Evolutionary conservation across 2,113 vertebrate species (phyloP).

Genomic region (Ictalurus furcatus): DNA sequence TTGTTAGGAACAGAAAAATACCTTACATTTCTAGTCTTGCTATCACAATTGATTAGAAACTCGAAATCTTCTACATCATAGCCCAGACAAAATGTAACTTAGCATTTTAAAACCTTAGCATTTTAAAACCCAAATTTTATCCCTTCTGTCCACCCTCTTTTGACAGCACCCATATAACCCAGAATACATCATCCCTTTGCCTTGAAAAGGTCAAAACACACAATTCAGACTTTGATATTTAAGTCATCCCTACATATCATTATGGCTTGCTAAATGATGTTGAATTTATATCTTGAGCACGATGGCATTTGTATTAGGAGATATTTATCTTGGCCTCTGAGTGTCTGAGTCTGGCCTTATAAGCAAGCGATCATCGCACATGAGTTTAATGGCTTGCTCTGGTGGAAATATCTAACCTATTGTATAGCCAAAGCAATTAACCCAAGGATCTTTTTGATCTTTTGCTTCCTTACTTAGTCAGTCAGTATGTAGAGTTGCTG

Average conservation of each 20-base stretch:
- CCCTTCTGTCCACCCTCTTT: not conserved
- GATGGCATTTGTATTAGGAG: slow-evolving; percentile 25
- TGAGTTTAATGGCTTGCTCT: not conserved
- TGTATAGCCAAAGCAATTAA: not conserved
- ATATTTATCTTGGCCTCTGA: slow-evolving; percentile 11
- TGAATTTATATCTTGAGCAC: slow-evolving; percentile 24
- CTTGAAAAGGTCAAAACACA: slow-evolving; percentile 1
- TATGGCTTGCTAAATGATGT: slow-evolving; percentile 8
- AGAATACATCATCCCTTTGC: not conserved
- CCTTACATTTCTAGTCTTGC: not conserved
- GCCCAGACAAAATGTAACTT: no score
- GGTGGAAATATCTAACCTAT: not conserved
- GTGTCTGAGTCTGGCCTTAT: slow-evolving; percentile 21
- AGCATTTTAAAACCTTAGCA: no score
- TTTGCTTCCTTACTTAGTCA: not conserved
- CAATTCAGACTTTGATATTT: slow-evolving; percentile 21
- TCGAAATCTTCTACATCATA: no score
- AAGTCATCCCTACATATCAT: not conserved
- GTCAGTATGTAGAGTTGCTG: not conserved
- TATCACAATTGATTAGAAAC: not conserved
- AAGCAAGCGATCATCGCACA: slow-evolving; percentile 13
- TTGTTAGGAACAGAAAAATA: not conserved
- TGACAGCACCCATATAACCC: not conserved
- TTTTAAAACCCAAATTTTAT: no score
- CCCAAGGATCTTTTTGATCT: not conserved